Percentiles rank a stretch among this genome's conserved stretches.
Conservation (phyloP, 2,888 invertebrate genomes). For the Trissoscelio sp. region DNA sequence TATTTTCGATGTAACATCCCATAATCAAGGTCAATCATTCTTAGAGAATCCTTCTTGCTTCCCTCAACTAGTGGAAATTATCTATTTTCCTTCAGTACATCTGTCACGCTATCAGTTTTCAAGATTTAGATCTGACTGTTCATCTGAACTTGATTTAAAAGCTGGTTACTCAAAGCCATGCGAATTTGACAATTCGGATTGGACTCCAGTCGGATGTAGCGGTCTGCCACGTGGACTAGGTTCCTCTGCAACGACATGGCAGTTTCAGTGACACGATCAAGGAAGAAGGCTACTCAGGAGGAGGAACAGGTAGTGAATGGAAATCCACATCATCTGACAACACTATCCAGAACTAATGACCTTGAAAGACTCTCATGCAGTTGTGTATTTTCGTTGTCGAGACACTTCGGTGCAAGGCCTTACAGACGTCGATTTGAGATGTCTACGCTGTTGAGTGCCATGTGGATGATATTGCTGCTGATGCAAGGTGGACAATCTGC, state of each 20-base stretch:
- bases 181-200: background rate
- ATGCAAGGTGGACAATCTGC: conserved; percentile 75
- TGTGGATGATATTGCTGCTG: conserved; percentile 75
- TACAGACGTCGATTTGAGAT: conserved; percentile 69
- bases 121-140: no score
- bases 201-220: conserved; percentile 69
- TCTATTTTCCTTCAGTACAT: no score
- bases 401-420: conserved; percentile 26
- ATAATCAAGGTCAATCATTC: no score
- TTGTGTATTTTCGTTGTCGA: conserved; percentile 16
- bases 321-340: background rate
- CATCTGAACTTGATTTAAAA: no score
- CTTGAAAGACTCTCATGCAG: background rate
- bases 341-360: conserved; percentile 19
- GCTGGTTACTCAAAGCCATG: no score
- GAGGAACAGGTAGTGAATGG: no score
- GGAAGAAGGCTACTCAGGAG: no score
- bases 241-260: conserved; percentile 55
- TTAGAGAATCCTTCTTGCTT: no score
- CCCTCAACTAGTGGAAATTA: no score
- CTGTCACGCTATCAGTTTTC: no score
- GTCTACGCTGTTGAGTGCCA: conserved; percentile 71
- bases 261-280: conserved; percentile 24
- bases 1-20: no score
- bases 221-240: conserved; percentile 54